Conservation (phyloP, 2,797 vertebrate genomes). For the Epinephelus awoara region DNA sequence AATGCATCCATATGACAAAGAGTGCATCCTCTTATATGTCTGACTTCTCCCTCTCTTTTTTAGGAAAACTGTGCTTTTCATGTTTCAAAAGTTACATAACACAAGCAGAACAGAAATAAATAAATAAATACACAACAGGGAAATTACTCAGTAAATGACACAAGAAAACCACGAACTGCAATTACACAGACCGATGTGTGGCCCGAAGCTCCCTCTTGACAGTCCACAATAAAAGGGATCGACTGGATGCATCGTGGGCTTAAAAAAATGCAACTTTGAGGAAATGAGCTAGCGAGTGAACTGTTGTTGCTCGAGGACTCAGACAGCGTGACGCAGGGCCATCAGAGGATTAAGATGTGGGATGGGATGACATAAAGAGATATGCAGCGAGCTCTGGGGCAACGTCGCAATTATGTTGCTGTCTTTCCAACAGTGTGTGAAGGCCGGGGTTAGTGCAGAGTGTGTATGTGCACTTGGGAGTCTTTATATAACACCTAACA, state of each 20-base stretch:
- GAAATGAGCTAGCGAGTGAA: constrained; percentile 49
- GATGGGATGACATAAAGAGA: constrained; percentile 16
- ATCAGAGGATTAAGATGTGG: constrained; percentile 18
- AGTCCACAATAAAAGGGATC: constrained; percentile 35
- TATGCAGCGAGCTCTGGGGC: constrained; percentile 28
- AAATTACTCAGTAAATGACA: constrained; percentile 14
- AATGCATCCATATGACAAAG: no score
- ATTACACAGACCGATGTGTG: constrained; percentile 2
- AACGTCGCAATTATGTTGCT: background rate
- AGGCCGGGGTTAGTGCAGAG: background rate
- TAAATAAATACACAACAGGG: background rate
- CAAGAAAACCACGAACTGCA: background rate
- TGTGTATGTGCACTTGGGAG: constrained; percentile 21
- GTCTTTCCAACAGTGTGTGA: constrained; percentile 6
- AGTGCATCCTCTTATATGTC: background rate
- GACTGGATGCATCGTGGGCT: constrained; percentile 15
- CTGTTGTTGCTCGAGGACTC: constrained; percentile 22
- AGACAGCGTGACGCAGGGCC: constrained; percentile 25
- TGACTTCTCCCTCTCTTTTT: background rate
- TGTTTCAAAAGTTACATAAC: background rate
- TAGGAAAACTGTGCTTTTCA: background rate
- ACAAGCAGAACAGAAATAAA: background rate
- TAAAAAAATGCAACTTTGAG: constrained; percentile 15
- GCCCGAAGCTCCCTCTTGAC: constrained; percentile 19
- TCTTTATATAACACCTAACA: constrained; percentile 47